phyloP scores from a whole-genome alignment of 2,888 invertebrate genomes.

The Sminthurides aquaticus region DNA sequence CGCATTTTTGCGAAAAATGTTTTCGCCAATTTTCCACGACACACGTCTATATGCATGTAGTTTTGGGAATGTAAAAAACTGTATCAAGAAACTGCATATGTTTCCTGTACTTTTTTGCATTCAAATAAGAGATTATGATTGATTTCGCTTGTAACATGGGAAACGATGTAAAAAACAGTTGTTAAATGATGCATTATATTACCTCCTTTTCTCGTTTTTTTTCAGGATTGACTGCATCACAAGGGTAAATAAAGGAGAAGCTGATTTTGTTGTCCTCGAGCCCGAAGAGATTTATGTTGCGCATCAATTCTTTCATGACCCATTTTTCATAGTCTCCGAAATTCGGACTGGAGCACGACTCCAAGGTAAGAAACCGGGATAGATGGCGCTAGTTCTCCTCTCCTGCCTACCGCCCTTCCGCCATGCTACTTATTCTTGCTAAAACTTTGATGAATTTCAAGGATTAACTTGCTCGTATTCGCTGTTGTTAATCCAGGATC shows the following conservation, averaged over 20 bases:
- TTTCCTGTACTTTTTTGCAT: no score
- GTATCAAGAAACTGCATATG: no score
- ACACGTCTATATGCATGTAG: no score
- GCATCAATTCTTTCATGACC: constrained; percentile 51
- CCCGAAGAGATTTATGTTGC: constrained; percentile 78
- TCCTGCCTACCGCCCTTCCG: no score
- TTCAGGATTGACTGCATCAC: constrained; percentile 69
- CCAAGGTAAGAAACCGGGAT: constrained; percentile 54
- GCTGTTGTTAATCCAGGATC: no score
- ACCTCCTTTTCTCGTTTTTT: constrained; percentile 32
- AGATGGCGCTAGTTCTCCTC: not conserved
- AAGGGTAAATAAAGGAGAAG: constrained; percentile 65
- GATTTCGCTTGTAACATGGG: no score
- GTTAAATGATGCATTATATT: not conserved
- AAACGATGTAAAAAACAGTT: no score
- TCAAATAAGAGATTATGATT: no score
- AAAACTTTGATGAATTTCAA: not conserved
- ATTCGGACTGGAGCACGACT: constrained; percentile 69
- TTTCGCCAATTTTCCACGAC: no score
- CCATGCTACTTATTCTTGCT: not conserved
- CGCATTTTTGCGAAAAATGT: no score
- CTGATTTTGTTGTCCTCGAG: constrained; percentile 73
- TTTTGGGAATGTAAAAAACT: no score
- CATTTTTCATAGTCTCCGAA: constrained; percentile 67
- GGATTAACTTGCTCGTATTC: not conserved